Percentiles rank a stretch among this genome's conserved stretches.
These are phyloP conservation scores for Catagonus wagneri DNA, from an alignment of 2,113 vertebrate genomes.

Conservation along the genomic window DNA sequence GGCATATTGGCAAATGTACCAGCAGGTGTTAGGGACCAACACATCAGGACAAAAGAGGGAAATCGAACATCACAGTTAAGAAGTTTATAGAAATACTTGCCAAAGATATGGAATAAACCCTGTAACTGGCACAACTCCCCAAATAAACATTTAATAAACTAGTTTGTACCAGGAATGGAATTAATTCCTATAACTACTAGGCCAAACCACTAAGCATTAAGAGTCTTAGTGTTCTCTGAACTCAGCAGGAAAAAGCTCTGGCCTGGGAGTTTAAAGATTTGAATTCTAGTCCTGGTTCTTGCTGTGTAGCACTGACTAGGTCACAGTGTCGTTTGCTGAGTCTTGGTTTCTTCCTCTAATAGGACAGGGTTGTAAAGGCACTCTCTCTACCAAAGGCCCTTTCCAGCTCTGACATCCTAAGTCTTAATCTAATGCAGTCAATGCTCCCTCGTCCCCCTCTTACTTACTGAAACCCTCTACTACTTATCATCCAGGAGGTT, in stretches of 20 bases:
- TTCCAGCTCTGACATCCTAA: not conserved
- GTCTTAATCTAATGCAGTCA: not conserved
- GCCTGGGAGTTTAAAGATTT: not conserved
- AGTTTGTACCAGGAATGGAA: constrained; percentile 45
- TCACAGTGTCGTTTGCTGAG: not conserved
- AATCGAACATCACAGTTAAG: not conserved
- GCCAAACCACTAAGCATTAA: not conserved
- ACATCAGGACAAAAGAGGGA: not conserved
- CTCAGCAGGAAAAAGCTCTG: not conserved
- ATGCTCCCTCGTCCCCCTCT: too few species aligned
- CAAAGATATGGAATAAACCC: constrained; percentile 13
- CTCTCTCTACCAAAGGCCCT: not conserved
- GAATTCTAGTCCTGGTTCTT: not conserved
- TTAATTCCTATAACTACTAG: not conserved
- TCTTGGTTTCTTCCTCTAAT: not conserved
- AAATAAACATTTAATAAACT: not conserved
- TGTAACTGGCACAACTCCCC: not conserved
- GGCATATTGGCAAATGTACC: constrained; percentile 14
- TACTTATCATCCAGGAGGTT: not conserved
- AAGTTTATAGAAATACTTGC: constrained; percentile 30
- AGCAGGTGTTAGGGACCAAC: not conserved
- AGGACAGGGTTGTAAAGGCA: not conserved
- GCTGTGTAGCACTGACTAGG: not conserved
- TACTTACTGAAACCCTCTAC: not conserved
- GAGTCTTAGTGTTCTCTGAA: constrained; percentile 6